Evolutionary conservation across 1,140 invertebrate genomes (phyloP), one percentile per base, ranked within the genome.

Genomic region (Saccostrea cuccullata): DNA sequence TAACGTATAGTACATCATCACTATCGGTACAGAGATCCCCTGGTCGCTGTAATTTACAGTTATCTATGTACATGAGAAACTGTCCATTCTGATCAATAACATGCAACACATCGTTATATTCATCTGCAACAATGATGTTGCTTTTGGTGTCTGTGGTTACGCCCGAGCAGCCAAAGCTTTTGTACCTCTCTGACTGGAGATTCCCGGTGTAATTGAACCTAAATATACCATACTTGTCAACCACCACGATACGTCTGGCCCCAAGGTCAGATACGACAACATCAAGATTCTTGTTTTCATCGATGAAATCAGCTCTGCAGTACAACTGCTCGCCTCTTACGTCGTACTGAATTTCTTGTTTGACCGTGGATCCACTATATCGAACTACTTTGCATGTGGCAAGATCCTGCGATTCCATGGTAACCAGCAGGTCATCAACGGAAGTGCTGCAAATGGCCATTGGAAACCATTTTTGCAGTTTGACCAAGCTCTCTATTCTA

Each of bases 181-280:
- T 9, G 26, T 30, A 77, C 26, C 70, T 77, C 3, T 77, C 26
- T 4, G 26, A 13, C 4, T 77, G 70, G 26, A 77, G 23, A 17
- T 77, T 77, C 4, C 70, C 70, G 11, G 70, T 30, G 70, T 77
- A 77, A 77, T 77, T 77, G 23, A 77, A 77, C 26, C 26, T 77
- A 36, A 77, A 77, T 15, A 77, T 77, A 2, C 70, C 70, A 17
- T 77, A 77, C 26, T 77, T 77, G 70, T 77, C 70, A 11, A 77
- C 70, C 70, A 77, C 70, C 12, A 77, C 70, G 13, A 77, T 36
- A 12, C 70, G 70, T 36, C 70, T 6, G 12, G 70, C 70, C 12
- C 70, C 70, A 4, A 77, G 15, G 30, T 77, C 70, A 26, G 70
- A 77, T 26, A 77, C 70, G 11, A 77, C 70, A 36, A 77, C 70